Evolutionary conservation across 2,113 vertebrate species (phyloP).

Genomic region (Anoura caudifer): DNA sequence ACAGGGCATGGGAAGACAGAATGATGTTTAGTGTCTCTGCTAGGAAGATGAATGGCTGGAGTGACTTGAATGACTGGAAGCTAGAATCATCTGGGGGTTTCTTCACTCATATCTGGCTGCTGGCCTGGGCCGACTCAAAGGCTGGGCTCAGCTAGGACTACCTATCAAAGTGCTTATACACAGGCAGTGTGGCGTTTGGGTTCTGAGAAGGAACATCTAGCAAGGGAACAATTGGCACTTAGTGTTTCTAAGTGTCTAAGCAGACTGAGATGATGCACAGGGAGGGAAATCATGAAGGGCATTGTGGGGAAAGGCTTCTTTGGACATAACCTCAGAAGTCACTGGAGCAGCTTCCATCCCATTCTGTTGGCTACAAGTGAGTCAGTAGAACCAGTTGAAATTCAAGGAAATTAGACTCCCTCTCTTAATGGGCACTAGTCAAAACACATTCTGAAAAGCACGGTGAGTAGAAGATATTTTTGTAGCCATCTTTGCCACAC

Average conservation of each 20-base stretch:
- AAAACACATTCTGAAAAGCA: not conserved
- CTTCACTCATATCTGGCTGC: not conserved
- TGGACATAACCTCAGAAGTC: not conserved
- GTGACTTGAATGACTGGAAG: not conserved
- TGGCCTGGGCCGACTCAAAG: not conserved
- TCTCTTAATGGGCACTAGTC: not conserved
- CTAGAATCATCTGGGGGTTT: not conserved
- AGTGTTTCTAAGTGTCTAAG: not conserved
- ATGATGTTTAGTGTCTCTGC: not conserved
- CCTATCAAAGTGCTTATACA: fast-evolving
- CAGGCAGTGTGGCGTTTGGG: fast-evolving
- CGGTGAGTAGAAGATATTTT: not conserved
- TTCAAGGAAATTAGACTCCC: not conserved
- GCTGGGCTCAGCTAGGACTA: not conserved
- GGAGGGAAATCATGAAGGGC: not conserved
- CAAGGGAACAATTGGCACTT: not conserved
- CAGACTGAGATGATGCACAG: not conserved
- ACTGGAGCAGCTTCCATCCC: not conserved
- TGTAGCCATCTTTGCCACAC: not conserved
- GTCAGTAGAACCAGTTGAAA: not conserved
- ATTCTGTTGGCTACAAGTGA: not conserved
- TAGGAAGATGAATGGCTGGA: not conserved
- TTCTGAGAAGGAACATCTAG: not conserved
- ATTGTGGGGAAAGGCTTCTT: not conserved
- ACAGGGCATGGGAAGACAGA: not conserved